Percentiles rank a stretch among this genome's conserved stretches.
These are phyloP conservation scores for Psix sp. DNA, from an alignment of 1,140 invertebrate species.

Conservation along the genomic window DNA sequence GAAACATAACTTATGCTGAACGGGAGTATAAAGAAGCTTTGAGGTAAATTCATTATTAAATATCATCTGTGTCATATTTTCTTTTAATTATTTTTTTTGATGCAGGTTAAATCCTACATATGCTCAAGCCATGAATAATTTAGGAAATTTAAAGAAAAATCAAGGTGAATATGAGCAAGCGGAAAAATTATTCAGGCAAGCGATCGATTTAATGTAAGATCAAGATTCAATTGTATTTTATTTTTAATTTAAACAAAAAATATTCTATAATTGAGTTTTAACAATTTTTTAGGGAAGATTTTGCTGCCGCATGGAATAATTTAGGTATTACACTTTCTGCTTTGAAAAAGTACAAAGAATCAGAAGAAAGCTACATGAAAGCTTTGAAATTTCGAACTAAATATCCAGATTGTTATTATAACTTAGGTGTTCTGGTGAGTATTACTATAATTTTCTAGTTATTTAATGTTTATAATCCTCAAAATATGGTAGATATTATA, in stretches of 20 bases:
- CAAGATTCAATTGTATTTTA: conserved; percentile 7
- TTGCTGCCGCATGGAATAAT: conserved; percentile 99
- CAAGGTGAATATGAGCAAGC: conserved; percentile 84
- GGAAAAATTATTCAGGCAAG: conserved; percentile 84
- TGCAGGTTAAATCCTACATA: conserved; percentile 90
- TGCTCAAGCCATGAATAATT: conserved; percentile 98
- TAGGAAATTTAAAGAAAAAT: conserved; percentile 94
- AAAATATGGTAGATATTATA: conserved; percentile 4
- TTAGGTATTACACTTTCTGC: conserved; percentile 92
- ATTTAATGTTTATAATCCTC: conserved; percentile 6
- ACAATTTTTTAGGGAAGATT: conserved; percentile 82
- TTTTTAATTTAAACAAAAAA: background rate
- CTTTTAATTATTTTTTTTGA: conserved; percentile 11
- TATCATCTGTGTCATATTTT: background rate
- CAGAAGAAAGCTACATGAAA: conserved; percentile 87
- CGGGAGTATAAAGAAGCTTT: conserved; percentile 88
- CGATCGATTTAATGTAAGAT: conserved; percentile 84
- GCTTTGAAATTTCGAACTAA: conserved; percentile 86
- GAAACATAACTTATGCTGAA: conserved; percentile 83
- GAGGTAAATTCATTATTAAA: conserved; percentile 74
- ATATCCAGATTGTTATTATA: conserved; percentile 96
- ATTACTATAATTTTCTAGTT: conserved; percentile 25
- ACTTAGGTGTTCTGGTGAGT: conserved; percentile 92
- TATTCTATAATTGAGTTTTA: background rate
- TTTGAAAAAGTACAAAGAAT: conserved; percentile 83